phyloP scores from a whole-genome alignment of 2,797 vertebrate genomes.

The Apogon hyalosoma region DNA sequence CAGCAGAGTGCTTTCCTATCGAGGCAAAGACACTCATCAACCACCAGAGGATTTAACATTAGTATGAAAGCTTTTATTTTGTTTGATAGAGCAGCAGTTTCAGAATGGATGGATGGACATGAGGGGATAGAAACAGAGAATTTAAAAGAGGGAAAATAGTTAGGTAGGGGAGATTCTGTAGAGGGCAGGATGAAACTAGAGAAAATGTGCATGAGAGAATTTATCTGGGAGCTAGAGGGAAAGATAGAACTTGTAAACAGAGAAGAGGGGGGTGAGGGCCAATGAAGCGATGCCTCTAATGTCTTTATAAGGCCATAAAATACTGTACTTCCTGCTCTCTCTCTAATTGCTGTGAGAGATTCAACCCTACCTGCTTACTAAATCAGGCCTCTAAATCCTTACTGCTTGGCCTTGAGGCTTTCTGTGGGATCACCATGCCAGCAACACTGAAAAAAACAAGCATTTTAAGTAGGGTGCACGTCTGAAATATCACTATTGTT shows the following conservation, averaged over 20 bases:
- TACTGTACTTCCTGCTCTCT: constrained; percentile 63
- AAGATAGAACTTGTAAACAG: constrained; percentile 37
- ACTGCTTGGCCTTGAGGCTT: constrained; percentile 37
- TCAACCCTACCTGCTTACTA: constrained; percentile 54
- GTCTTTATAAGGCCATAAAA: constrained; percentile 76
- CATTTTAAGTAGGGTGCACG: constrained; percentile 9
- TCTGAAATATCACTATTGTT: constrained; percentile 23
- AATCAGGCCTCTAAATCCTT: constrained; percentile 61
- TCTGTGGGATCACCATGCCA: constrained; percentile 27
- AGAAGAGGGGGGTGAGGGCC: constrained; percentile 23
- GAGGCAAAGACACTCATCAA: constrained; percentile 34
- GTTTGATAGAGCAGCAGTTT: constrained; percentile 42
- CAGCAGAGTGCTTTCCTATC: constrained; percentile 34
- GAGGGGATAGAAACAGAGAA: constrained; percentile 29
- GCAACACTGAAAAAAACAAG: constrained; percentile 36
- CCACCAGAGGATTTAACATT: constrained; percentile 57
- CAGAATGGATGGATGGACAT: constrained; percentile 17
- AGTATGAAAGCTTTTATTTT: constrained; percentile 48
- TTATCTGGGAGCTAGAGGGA: constrained; percentile 25
- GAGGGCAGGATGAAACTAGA: constrained; percentile 13
- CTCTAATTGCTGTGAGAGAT: constrained; percentile 65
- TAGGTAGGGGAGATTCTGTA: constrained; percentile 16
- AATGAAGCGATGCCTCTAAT: constrained; percentile 56
- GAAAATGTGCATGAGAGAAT: constrained; percentile 34
- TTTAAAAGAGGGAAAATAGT: constrained; percentile 9